Evolutionary conservation across 2,797 vertebrate genomes (phyloP).

Genomic region (Spinus pinus): DNA sequence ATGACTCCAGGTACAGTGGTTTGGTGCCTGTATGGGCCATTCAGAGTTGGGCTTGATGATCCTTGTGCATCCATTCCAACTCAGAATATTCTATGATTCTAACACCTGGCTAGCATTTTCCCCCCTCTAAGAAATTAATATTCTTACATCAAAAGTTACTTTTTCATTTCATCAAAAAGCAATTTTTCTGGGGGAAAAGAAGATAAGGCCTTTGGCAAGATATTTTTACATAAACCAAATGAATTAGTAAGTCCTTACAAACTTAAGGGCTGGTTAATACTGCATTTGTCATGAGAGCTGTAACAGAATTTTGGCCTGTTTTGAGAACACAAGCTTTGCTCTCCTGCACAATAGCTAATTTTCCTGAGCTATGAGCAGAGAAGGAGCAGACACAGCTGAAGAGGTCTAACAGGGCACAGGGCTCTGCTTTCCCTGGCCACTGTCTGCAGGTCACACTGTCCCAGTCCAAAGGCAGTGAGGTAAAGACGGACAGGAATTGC

Average conservation of each 20-base stretch:
- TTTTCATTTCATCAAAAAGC: not conserved
- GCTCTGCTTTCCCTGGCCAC: not conserved
- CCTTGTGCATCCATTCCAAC: not conserved
- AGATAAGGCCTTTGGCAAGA: not conserved
- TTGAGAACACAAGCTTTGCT: not conserved
- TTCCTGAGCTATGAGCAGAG: not conserved
- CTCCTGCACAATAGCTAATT: not conserved
- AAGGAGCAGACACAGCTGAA: not conserved
- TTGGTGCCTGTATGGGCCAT: not conserved
- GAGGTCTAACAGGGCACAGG: not conserved
- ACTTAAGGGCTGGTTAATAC: not conserved
- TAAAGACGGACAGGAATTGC: fast-evolving
- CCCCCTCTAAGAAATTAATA: not conserved
- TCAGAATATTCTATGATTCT: not conserved
- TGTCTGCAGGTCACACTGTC: not conserved
- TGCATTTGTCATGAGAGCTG: not conserved
- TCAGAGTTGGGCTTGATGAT: not conserved
- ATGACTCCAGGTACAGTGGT: not conserved
- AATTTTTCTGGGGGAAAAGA: not conserved
- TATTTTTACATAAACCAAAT: not conserved
- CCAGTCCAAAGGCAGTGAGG: fast-evolving
- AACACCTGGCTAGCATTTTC: not conserved
- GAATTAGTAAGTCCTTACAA: not conserved
- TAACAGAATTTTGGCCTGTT: not conserved
- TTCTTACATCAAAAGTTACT: not conserved